Conservation (phyloP, 2,113 vertebrate species). For the Pterocles gutturalis region DNA sequence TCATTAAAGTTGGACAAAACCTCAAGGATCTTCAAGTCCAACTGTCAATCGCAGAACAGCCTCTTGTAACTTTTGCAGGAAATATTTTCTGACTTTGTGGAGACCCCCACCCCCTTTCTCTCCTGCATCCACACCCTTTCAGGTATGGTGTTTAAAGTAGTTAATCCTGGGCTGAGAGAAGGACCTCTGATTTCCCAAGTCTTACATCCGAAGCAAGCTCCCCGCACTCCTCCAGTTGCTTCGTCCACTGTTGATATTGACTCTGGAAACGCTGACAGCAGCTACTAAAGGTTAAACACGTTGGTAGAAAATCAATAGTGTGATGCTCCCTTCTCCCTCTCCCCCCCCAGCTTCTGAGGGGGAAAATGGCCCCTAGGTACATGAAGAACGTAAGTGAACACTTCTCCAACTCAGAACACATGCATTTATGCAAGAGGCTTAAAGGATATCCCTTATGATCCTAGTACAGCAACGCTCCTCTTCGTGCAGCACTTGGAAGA, state of each 20-base stretch:
- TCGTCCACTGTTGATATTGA: neutral
- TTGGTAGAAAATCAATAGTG: neutral
- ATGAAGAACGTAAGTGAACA: neutral
- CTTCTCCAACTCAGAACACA: neutral
- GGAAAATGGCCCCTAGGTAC: neutral
- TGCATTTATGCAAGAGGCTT: constrained; percentile 16
- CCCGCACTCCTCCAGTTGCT: neutral
- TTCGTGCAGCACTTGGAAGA: constrained; percentile 8
- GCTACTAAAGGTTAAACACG: neutral
- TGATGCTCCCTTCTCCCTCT: neutral
- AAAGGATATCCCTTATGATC: constrained; percentile 11
- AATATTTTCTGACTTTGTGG: neutral
- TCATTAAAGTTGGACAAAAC: no score
- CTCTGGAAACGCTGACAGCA: neutral
- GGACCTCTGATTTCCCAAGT: neutral
- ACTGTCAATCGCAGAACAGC: neutral
- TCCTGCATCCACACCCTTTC: neutral
- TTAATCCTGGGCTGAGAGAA: neutral
- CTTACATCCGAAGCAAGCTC: neutral
- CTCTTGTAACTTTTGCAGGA: neutral
- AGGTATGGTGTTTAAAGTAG: fast-evolving
- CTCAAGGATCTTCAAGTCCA: no score
- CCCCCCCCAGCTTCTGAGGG: neutral
- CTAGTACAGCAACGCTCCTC: fast-evolving
- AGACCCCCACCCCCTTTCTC: neutral